These are phyloP conservation scores for Dysdera silvatica DNA, from an alignment of 1,140 invertebrate species.

Conservation along the genomic window DNA sequence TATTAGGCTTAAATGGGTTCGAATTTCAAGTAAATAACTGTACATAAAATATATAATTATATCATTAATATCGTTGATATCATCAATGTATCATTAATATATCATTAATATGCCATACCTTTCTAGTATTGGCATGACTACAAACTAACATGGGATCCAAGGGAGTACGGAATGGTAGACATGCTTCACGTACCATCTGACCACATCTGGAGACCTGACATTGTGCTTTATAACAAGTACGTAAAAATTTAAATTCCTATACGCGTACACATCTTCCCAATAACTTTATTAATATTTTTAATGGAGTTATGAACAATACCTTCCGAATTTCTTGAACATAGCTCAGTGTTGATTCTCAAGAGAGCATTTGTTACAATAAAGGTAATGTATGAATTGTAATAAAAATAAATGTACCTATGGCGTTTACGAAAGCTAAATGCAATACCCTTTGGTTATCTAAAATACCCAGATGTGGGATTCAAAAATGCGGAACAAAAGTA, in stretches of 20 bases:
- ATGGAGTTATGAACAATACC: too few relatives aligned
- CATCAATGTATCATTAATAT: neutral
- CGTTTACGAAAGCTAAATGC: too few relatives aligned
- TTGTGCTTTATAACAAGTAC: constrained; percentile 48
- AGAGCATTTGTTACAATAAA: too few relatives aligned
- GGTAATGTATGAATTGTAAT: too few relatives aligned
- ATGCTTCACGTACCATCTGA: constrained; percentile 51
- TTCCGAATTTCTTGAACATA: too few relatives aligned
- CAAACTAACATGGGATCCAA: constrained; percentile 49
- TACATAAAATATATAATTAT: neutral
- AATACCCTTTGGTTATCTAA: too few relatives aligned
- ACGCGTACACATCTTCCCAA: neutral
- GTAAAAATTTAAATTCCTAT: neutral
- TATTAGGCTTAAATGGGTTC: too few relatives aligned
- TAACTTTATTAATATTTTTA: too few relatives aligned
- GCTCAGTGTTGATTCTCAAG: too few relatives aligned
- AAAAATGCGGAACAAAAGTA: too few relatives aligned
- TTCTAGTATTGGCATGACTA: constrained; percentile 47
- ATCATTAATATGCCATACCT: neutral
- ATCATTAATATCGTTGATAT: neutral
- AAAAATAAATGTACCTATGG: too few relatives aligned
- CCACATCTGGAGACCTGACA: constrained; percentile 50
- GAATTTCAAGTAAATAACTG: neutral
- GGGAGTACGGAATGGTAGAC: constrained; percentile 49
- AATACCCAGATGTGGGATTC: too few relatives aligned